phyloP scores from a whole-genome alignment of 2,888 invertebrate genomes.

The Pyrrhosoma nymphula region DNA sequence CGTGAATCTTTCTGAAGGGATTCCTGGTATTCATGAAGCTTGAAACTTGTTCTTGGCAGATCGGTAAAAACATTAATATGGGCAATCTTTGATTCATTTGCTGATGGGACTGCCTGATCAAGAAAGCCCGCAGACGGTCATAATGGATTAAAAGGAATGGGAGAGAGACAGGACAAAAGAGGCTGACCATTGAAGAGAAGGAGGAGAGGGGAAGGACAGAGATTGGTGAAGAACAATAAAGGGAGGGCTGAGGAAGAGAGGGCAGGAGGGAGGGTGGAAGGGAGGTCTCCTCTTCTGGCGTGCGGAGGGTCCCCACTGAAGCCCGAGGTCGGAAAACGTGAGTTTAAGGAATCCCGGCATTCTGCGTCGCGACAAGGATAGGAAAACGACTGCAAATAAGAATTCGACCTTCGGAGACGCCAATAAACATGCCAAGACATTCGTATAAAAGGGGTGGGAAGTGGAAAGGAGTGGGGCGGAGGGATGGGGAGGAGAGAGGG shows the following conservation, averaged over 20 bases:
- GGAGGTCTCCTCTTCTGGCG: background rate
- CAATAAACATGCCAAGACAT: slow-evolving; percentile 66
- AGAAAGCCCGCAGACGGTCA: background rate
- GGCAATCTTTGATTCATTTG: background rate
- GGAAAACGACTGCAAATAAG: slow-evolving; percentile 66
- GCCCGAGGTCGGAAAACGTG: background rate
- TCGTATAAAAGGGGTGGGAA: slow-evolving; percentile 52
- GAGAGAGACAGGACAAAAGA: background rate
- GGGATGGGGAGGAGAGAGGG: background rate
- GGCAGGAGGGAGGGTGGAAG: background rate
- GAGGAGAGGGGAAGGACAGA: background rate
- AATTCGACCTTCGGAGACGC: slow-evolving; percentile 60
- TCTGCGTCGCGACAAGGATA: slow-evolving; percentile 56
- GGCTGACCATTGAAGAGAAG: background rate
- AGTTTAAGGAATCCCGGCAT: slow-evolving; percentile 50
- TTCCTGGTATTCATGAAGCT: background rate
- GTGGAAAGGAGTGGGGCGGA: background rate
- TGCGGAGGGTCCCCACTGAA: background rate
- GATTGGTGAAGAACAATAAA: background rate
- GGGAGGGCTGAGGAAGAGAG: background rate
- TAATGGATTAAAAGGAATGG: background rate
- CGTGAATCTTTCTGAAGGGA: too few relatives aligned
- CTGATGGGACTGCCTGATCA: background rate
- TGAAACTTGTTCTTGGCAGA: background rate
- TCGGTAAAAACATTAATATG: background rate